Conservation (phyloP, 2,797 vertebrate species). For the Artibeus lituratus region DNA sequence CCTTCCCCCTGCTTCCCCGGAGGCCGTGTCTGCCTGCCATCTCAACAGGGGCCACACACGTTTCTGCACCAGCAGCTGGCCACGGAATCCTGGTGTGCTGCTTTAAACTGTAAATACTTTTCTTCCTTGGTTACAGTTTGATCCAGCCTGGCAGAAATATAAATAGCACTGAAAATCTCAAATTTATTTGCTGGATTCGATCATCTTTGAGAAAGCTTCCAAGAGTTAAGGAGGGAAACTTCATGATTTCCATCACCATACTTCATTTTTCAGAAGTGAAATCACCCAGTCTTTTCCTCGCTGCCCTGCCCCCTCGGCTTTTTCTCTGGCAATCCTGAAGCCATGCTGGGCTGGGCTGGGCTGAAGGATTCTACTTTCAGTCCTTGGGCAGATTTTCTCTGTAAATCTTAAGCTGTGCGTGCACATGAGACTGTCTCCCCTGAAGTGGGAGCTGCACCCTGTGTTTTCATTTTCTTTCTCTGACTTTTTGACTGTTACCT, state of each 20-base stretch:
- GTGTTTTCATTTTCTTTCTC: not conserved
- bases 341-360: not conserved
- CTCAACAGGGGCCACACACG: not conserved
- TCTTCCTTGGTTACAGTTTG: not conserved
- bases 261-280: not conserved
- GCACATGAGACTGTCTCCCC: not conserved
- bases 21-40: not conserved
- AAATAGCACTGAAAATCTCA: not conserved
- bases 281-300: not conserved
- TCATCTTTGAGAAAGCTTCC: conserved; percentile 8
- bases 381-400: not conserved
- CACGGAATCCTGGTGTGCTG: not conserved
- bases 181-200: not conserved
- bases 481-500: not conserved
- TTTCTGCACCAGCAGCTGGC: not conserved
- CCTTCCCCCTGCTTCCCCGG: not conserved
- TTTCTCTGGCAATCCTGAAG: not conserved
- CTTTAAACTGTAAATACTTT: not conserved
- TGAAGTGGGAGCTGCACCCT: not conserved
- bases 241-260: not conserved
- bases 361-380: not conserved
- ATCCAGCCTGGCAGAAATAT: not conserved
- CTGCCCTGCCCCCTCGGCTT: not conserved
- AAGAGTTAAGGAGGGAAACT: not conserved
- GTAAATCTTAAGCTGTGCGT: not conserved